Conservation (phyloP, 2,113 vertebrate species). For the Sander lucioperca region DNA sequence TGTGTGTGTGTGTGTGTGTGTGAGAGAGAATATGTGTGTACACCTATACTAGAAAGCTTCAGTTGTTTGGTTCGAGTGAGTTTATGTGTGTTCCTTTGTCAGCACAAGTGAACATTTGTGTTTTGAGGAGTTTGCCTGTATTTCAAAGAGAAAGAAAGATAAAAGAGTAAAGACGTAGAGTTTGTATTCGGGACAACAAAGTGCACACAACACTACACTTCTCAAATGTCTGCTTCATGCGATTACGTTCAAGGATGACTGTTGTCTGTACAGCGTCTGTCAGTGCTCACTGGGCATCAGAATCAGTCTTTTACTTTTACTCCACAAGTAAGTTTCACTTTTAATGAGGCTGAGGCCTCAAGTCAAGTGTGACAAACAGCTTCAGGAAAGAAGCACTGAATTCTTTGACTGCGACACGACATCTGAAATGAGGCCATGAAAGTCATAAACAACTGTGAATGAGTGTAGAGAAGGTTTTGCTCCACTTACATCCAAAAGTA, state of each 20-base stretch:
- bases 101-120: background rate
- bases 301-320: conserved; percentile 46
- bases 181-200: background rate
- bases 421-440: conserved; percentile 4
- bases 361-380: conserved; percentile 32
- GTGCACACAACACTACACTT: background rate
- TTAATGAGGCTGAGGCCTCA: background rate
- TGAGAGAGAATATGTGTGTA: background rate
- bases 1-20: background rate
- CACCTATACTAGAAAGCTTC: background rate
- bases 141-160: conserved; percentile 8
- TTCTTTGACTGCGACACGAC: background rate
- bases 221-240: background rate
- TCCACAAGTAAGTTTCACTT: conserved; percentile 8
- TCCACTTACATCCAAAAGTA: background rate
- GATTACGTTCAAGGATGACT: conserved; percentile 17
- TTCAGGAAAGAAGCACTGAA: conserved; percentile 3
- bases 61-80: background rate
- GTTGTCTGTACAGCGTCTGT: conserved; percentile 2
- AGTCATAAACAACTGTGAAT: background rate
- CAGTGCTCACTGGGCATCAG: background rate
- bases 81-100: conserved; percentile 6
- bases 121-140: conserved; percentile 1
- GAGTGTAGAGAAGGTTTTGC: background rate
- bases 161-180: background rate